These are phyloP conservation scores for Poeciliopsis infans DNA, from an alignment of 2,797 vertebrate species.

Conservation along the genomic window DNA sequence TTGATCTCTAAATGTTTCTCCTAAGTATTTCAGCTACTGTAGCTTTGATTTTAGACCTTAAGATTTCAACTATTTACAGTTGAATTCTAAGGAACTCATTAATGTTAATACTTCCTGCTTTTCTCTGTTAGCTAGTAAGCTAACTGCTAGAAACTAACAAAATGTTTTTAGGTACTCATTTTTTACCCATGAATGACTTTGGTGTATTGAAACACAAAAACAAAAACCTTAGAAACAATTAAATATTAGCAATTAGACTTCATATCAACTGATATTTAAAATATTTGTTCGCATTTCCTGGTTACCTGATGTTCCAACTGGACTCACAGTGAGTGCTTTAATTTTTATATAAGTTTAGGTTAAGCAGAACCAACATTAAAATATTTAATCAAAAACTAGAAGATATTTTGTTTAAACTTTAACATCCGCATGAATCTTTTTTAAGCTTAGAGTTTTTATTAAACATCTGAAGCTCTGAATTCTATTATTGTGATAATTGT, in stretches of 20 bases:
- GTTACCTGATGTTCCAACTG: not conserved
- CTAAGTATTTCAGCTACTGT: not conserved
- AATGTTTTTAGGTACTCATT: not conserved
- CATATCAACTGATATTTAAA: not conserved
- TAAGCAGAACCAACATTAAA: not conserved
- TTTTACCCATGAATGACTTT: not conserved
- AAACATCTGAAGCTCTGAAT: not conserved
- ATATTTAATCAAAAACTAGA: not conserved
- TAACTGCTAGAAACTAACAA: not conserved
- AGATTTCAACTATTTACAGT: not conserved
- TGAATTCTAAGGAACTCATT: not conserved
- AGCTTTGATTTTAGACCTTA: not conserved
- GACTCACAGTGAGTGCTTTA: not conserved
- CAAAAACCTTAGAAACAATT: not conserved
- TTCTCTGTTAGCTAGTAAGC: not conserved
- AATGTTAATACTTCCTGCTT: not conserved
- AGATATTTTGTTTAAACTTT: not conserved
- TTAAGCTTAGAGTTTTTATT: not conserved
- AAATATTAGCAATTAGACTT: not conserved
- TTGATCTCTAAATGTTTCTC: not conserved
- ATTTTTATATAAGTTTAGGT: not conserved
- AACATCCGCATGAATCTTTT: not conserved
- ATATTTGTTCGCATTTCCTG: not conserved
- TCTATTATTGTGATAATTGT: not conserved
- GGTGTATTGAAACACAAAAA: not conserved